These are phyloP conservation scores for Scolanthus callimorphus DNA, from an alignment of 92 coral and sea anemone species.

Conservation along the genomic window DNA sequence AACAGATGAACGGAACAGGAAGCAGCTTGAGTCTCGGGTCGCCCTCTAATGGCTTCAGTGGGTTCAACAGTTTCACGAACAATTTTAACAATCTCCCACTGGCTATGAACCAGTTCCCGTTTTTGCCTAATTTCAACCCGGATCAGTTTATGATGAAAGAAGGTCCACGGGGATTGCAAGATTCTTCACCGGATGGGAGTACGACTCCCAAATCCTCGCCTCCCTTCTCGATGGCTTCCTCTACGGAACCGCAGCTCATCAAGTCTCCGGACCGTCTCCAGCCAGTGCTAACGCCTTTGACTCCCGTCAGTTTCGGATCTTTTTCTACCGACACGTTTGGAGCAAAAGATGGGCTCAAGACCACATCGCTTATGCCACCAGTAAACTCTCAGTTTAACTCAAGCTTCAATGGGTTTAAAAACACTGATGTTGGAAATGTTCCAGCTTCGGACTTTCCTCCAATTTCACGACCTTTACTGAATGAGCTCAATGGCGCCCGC, in stretches of 20 bases:
- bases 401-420: conserved; percentile 97
- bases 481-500: conserved; percentile 86
- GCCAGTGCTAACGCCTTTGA: conserved; percentile 91
- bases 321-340: conserved; percentile 85
- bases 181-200: conserved; percentile 44
- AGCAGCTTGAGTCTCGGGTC: conserved; percentile 59
- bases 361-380: conserved; percentile 68
- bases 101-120: conserved; percentile 85
- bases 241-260: conserved; percentile 46
- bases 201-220: conserved; percentile 62
- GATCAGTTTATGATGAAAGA: conserved; percentile 92
- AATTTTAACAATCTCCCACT: conserved; percentile 79
- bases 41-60: conserved; percentile 65
- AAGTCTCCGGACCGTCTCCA: conserved; percentile 87
- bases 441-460: conserved; percentile 91
- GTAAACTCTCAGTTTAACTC: conserved; percentile 69
- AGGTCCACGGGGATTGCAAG: conserved; percentile 62
- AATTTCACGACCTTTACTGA: conserved; percentile 84
- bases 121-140: conserved; percentile 82
- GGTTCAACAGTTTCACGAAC: conserved; percentile 83
- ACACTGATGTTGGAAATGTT: conserved; percentile 86
- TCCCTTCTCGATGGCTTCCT: conserved; percentile 56
- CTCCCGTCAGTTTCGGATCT: conserved; percentile 86
- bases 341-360: conserved; percentile 76
- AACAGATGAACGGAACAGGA: conserved; percentile 43